phyloP scores from a whole-genome alignment of 2,888 invertebrate species.

The Dynastes maya region DNA sequence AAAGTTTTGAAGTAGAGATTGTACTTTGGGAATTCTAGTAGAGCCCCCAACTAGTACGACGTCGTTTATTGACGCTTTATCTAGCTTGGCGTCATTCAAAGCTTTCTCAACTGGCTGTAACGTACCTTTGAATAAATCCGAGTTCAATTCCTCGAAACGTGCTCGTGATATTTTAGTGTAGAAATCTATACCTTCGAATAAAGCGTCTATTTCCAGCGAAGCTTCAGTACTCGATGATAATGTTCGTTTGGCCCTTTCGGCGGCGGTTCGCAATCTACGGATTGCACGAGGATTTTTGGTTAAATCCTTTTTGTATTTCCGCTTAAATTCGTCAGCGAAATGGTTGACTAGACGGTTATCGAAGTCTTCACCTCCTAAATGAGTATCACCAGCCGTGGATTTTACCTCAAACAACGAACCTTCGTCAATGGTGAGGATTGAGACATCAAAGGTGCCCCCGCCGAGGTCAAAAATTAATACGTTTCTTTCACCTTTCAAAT shows the following conservation, averaged over 20 bases:
- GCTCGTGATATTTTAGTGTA: slow-evolving; percentile 84
- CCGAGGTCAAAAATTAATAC: slow-evolving; percentile 80
- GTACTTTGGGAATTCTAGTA: slow-evolving; percentile 86
- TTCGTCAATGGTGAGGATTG: slow-evolving; percentile 87
- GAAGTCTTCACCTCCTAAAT: slow-evolving; percentile 84
- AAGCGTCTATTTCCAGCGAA: slow-evolving; percentile 71
- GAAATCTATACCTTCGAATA: slow-evolving; percentile 72
- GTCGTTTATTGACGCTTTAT: slow-evolving; percentile 83
- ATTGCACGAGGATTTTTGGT: slow-evolving; percentile 69
- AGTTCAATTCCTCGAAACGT: slow-evolving; percentile 83
- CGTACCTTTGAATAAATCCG: slow-evolving; percentile 82
- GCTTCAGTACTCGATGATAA: slow-evolving; percentile 71
- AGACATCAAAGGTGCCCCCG: slow-evolving; percentile 84
- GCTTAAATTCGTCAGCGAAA: slow-evolving; percentile 75
- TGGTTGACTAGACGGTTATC: slow-evolving; percentile 75
- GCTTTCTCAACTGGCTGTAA: slow-evolving; percentile 86
- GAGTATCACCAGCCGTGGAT: slow-evolving; percentile 89
- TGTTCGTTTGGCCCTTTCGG: slow-evolving; percentile 72
- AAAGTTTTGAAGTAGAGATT: slow-evolving; percentile 81
- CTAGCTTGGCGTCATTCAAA: slow-evolving; percentile 83
- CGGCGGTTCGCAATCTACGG: slow-evolving; percentile 71
- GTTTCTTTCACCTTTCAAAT: slow-evolving; percentile 77
- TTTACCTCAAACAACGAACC: slow-evolving; percentile 84
- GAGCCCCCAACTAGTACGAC: slow-evolving; percentile 89
- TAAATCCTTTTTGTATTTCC: slow-evolving; percentile 72